Conservation (phyloP, 1,140 invertebrate genomes). For the Cecropterus lyciades region DNA sequence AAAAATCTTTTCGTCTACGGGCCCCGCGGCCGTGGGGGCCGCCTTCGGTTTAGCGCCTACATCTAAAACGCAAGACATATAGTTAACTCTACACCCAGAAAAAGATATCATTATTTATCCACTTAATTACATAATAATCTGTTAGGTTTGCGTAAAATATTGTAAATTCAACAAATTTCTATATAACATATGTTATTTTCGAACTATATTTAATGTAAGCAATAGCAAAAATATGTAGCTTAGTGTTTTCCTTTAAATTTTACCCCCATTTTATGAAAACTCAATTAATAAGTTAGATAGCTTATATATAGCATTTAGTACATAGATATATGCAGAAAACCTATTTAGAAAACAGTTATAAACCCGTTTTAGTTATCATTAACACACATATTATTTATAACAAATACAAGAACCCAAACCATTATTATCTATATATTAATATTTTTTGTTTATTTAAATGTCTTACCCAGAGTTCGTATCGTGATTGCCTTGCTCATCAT, state of each 20-base stretch:
- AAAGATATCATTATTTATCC: neutral
- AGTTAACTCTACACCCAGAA: neutral
- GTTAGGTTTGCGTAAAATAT: too few relatives aligned
- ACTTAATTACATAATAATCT: too few relatives aligned
- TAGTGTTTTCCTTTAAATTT: too few relatives aligned
- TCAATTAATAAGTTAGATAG: neutral
- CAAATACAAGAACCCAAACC: neutral
- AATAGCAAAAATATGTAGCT: too few relatives aligned
- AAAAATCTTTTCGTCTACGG: conserved; percentile 85
- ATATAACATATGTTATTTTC: too few relatives aligned
- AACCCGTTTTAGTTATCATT: too few relatives aligned
- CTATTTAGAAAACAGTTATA: too few relatives aligned
- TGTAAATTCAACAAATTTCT: too few relatives aligned
- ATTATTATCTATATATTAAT: neutral
- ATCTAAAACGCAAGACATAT: conserved; percentile 75
- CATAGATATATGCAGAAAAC: too few relatives aligned
- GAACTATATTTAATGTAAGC: too few relatives aligned
- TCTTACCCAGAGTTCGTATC: conserved; percentile 94
- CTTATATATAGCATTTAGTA: too few relatives aligned
- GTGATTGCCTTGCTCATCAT: conserved; percentile 97
- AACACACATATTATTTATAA: too few relatives aligned
- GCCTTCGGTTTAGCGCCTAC: conserved; percentile 84
- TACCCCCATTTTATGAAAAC: neutral
- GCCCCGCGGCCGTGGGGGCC: conserved; percentile 75
- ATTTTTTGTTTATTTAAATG: conserved; percentile 1